These are phyloP conservation scores for Urocitellus parryii DNA, from an alignment of 2,113 vertebrate genomes.

Conservation along the genomic window DNA sequence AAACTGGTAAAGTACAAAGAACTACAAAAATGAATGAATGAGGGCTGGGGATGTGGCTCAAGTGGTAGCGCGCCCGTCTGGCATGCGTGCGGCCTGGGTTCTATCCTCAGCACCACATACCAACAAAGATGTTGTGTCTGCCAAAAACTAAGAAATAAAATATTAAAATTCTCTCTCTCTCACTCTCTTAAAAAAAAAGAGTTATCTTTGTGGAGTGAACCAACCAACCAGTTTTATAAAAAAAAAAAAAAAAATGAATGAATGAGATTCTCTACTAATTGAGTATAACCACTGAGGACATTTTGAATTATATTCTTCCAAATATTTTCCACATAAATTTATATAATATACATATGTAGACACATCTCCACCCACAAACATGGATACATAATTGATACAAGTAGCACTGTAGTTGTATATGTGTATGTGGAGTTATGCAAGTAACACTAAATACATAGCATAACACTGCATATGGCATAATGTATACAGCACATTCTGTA, in stretches of 20 bases:
- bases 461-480: background rate
- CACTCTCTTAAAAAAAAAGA: no score
- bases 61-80: no score
- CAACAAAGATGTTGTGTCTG: no score
- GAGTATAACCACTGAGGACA: background rate
- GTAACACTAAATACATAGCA: background rate
- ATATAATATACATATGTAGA: background rate
- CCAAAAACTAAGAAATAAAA: no score
- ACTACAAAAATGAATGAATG: slow-evolving; percentile 42
- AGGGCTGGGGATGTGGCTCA: background rate
- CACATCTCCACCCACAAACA: background rate
- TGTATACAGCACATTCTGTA: background rate
- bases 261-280: background rate
- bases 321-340: background rate
- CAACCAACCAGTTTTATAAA: no score
- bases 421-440: background rate
- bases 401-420: background rate
- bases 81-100: no score
- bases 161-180: no score
- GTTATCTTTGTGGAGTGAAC: no score
- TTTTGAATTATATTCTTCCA: background rate
- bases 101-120: no score
- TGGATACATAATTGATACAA: background rate
- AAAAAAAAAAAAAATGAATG: slow-evolving; percentile 12
- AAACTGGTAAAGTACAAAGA: background rate